phyloP scores from a whole-genome alignment of 23 tunicate genomes.

The Clavelina lepadiformis region DNA sequence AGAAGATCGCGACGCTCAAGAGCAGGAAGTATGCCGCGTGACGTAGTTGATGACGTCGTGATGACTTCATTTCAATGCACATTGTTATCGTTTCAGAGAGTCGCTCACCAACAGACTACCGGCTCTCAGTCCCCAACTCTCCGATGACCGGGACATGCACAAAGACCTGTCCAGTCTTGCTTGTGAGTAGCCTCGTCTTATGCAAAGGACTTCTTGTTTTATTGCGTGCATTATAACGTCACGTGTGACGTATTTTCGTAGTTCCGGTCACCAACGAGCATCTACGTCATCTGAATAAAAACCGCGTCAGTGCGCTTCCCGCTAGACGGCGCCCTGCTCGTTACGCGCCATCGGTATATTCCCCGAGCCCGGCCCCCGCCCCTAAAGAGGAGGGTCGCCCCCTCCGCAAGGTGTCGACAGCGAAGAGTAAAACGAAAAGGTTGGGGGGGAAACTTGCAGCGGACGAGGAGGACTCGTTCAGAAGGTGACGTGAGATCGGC shows the following conservation, averaged over 20 bases:
- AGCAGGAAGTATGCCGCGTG: constrained; percentile 30
- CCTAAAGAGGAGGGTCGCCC: constrained; percentile 1
- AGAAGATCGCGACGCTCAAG: constrained; percentile 29
- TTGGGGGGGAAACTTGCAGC: not conserved
- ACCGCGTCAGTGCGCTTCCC: constrained; percentile 26
- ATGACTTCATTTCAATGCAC: not conserved
- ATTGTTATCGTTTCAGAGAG: constrained; percentile 28
- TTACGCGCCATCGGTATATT: constrained; percentile 6
- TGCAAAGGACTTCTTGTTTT: too few species aligned
- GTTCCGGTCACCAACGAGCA: constrained; percentile 16
- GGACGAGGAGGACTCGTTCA: constrained; percentile 13
- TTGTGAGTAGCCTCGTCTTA: too few species aligned
- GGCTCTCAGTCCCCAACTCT: constrained; percentile 26
- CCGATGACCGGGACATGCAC: too few species aligned
- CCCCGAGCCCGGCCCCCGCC: constrained; percentile 7
- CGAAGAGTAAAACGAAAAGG: constrained; percentile 13
- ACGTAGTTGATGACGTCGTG: not conserved
- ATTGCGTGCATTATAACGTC: too few species aligned
- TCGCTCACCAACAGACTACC: constrained; percentile 37
- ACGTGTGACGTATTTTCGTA: not conserved
- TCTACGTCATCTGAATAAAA: constrained; percentile 38
- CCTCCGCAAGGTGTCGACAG: constrained; percentile 15
- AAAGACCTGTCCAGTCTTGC: too few species aligned
- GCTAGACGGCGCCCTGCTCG: constrained; percentile 28
- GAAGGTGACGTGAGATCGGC: too few species aligned